A percentile compares a stretch with the other conserved stretches of the same genome.
Conservation (phyloP, 53 echinoderm and acorn worm species). For the Henricia sp. region DNA sequence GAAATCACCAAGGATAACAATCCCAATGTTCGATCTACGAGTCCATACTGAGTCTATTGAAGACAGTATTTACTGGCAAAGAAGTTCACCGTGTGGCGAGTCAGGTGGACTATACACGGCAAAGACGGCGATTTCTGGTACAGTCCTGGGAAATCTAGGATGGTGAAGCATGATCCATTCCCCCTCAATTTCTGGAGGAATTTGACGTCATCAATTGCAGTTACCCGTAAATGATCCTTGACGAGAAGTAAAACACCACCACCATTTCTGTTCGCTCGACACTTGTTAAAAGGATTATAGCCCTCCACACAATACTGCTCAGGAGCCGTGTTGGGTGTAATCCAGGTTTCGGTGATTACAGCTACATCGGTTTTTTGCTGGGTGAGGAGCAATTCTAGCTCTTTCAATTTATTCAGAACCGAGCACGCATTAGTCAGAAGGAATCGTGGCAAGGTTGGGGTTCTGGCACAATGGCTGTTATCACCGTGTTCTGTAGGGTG, state of each 20-base stretch:
- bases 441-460: no score
- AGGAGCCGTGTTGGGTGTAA: no score
- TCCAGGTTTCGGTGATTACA: conserved; percentile 1
- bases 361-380: not conserved
- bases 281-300: no score
- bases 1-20: conserved; percentile 6
- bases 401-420: conserved; percentile 10
- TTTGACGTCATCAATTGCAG: no score
- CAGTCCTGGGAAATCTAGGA: not conserved
- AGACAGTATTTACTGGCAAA: not conserved
- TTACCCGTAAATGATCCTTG: not conserved
- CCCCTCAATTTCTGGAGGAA: no score
- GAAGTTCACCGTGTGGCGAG: not conserved
- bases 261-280: no score
- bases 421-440: conserved; percentile 11
- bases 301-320: no score
- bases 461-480: no score
- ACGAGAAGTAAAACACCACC: no score
- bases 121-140: not conserved
- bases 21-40: not conserved
- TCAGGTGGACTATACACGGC: not conserved
- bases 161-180: not conserved
- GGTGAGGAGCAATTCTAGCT: not conserved
- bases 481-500: no score
- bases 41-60: not conserved